These are phyloP conservation scores for Helicoverpa zea DNA, from an alignment of 1,140 invertebrate genomes.

Conservation along the genomic window DNA sequence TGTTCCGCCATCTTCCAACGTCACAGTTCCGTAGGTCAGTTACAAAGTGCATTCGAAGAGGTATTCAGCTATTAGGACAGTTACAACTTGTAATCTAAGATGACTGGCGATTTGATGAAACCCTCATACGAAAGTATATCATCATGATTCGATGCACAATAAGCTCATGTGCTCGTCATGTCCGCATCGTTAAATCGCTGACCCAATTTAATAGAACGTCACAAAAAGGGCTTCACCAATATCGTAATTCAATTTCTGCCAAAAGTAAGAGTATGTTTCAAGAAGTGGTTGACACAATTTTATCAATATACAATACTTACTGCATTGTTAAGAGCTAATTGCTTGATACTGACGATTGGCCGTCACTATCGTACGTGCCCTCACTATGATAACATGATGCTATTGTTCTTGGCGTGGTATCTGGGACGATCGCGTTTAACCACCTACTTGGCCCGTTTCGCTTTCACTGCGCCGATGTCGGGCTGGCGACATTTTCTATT, in stretches of 20 bases:
- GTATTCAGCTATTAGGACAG: neutral
- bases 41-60: neutral
- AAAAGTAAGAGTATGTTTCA: neutral
- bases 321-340: slow-evolving; percentile 25
- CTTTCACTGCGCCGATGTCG: slow-evolving; percentile 30
- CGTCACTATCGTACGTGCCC: neutral
- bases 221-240: no score
- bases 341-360: slow-evolving; percentile 1
- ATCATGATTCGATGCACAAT: no score
- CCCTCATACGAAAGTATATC: no score
- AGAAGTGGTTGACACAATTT: slow-evolving; percentile 12
- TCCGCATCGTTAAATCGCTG: no score
- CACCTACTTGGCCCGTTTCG: slow-evolving; percentile 28
- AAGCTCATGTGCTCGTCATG: no score
- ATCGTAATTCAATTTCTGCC: no score
- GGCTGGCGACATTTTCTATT: slow-evolving; percentile 39
- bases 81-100: neutral
- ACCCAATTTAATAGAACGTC: no score
- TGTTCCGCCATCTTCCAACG: neutral
- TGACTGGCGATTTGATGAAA: no score
- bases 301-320: neutral
- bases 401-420: slow-evolving; percentile 49
- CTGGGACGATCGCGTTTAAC: slow-evolving; percentile 34
- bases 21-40: neutral
- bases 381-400: slow-evolving; percentile 35